Conservation (phyloP, 2,888 invertebrate genomes). For the Lasioglossum zephyrum region DNA sequence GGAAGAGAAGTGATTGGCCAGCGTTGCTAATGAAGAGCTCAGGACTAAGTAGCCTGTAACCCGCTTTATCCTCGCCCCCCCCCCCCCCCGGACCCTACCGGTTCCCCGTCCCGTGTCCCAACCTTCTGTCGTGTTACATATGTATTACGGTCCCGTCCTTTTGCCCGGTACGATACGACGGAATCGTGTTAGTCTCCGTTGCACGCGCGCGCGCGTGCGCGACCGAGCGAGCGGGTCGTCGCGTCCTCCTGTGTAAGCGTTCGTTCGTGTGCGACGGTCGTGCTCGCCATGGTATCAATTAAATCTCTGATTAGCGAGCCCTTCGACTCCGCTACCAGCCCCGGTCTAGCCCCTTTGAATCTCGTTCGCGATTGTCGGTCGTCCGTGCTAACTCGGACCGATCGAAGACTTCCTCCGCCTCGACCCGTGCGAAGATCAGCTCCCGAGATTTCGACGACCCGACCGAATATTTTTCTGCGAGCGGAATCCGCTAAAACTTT, state of each 20-base stretch:
- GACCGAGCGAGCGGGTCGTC: neutral
- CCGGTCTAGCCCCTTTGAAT: conserved; percentile 74
- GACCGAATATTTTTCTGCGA: conserved; percentile 47
- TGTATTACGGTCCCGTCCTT: conserved; percentile 79
- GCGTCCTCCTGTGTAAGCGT: conserved; percentile 30
- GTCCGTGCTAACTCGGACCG: conserved; percentile 69
- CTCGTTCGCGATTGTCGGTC: conserved; percentile 70
- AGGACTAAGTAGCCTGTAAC: conserved; percentile 79
- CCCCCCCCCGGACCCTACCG: conserved; percentile 58
- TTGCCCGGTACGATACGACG: conserved; percentile 64
- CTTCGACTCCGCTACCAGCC: conserved; percentile 69
- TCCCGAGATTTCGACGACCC: conserved; percentile 44
- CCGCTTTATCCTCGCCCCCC: conserved; percentile 71
- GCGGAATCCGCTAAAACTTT: neutral
- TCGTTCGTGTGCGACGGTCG: conserved; percentile 71
- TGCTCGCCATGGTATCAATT: conserved; percentile 79
- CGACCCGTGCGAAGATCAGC: conserved; percentile 53
- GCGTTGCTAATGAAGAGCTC: conserved; percentile 81
- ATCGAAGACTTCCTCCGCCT: conserved; percentile 58
- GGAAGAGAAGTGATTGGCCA: conserved; percentile 69
- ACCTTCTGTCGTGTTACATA: conserved; percentile 78
- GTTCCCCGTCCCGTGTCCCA: conserved; percentile 68
- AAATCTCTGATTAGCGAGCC: conserved; percentile 81
- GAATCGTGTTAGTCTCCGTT: conserved; percentile 40
- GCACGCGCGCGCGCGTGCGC: neutral